Evolutionary conservation across 2,797 vertebrate species (phyloP).

Genomic region (Lemur catta): DNA sequence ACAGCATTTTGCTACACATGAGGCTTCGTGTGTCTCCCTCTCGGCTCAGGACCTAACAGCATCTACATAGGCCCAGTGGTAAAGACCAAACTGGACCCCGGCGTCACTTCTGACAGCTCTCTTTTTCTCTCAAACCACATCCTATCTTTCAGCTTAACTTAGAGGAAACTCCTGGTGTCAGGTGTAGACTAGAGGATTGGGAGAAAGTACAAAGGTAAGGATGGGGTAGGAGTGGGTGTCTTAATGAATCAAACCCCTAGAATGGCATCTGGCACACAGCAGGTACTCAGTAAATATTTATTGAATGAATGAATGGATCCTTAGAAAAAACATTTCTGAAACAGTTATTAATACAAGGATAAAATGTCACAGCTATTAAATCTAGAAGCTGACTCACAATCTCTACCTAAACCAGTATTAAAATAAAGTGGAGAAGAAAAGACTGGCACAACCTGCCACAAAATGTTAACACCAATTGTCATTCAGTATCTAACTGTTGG

Average conservation of each 20-base stretch:
- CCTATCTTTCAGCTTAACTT: background rate
- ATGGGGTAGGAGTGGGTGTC: background rate
- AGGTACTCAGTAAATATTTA: background rate
- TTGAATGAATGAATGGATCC: background rate
- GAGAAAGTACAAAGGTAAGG: background rate
- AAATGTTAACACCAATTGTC: background rate
- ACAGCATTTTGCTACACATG: no score
- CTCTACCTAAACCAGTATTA: background rate
- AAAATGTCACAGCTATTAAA: background rate
- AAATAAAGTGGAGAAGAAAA: background rate
- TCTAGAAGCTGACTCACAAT: background rate
- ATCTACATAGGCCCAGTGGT: background rate
- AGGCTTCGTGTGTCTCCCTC: no score
- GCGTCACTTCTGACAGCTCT: background rate
- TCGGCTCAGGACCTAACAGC: no score
- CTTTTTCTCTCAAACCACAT: background rate
- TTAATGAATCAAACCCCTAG: background rate
- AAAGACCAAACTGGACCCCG: background rate
- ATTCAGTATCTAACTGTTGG: background rate
- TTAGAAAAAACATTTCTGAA: background rate
- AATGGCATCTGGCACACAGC: background rate
- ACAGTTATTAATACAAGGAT: background rate
- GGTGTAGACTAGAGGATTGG: background rate
- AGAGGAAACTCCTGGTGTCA: background rate
- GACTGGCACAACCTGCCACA: background rate